These are phyloP conservation scores for Liodrosophila aerea DNA, from an alignment of 2,888 invertebrate species.

Conservation along the genomic window DNA sequence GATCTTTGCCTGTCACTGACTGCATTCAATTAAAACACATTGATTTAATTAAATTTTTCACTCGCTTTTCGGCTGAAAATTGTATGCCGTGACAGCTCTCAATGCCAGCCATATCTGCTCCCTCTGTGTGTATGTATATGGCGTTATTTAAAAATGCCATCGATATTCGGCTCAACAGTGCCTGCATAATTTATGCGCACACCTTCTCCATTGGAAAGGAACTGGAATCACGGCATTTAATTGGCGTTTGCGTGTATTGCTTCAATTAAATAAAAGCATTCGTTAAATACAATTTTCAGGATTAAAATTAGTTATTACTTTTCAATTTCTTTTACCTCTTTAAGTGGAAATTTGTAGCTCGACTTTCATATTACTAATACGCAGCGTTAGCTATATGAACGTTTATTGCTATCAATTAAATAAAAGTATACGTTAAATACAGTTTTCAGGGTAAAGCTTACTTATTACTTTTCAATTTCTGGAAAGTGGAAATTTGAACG, in stretches of 20 bases:
- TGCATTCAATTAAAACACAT: constrained; percentile 64
- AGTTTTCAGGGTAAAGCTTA: no score
- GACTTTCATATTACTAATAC: no score
- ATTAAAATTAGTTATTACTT: no score
- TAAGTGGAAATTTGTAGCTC: no score
- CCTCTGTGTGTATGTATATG: neutral
- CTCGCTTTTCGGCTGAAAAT: constrained; percentile 24
- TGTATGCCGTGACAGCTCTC: constrained; percentile 4
- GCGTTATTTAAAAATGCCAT: constrained; percentile 67
- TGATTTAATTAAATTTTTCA: constrained; percentile 65
- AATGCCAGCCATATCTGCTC: no score
- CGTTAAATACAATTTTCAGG: no score
- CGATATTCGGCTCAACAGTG: constrained; percentile 54
- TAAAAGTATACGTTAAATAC: no score
- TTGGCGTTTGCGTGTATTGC: neutral
- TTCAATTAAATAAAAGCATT: constrained; percentile 11
- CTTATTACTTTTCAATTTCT: no score
- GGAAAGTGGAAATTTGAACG: no score
- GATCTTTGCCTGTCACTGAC: constrained; percentile 1
- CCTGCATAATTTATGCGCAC: constrained; percentile 56
- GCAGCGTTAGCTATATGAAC: no score
- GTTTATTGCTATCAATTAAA: no score
- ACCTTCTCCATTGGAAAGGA: neutral
- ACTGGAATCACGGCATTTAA: constrained; percentile 28
- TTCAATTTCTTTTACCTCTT: no score